Evolutionary conservation across 1,140 invertebrate genomes (phyloP).

Genomic region (Papilio polyxenes): DNA sequence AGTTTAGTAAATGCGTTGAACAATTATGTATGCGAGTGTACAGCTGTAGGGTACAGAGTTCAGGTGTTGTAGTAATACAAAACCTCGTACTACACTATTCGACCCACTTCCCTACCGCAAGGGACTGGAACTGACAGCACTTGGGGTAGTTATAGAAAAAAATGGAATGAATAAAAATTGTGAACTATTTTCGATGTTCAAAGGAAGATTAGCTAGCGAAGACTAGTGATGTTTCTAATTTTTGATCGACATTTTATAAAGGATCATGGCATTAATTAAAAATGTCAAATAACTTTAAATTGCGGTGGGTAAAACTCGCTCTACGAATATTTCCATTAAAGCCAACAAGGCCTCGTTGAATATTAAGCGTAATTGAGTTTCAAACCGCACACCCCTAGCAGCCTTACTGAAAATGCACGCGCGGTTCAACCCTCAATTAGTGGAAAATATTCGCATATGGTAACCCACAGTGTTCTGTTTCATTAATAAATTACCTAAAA

Average conservation of each 20-base stretch:
- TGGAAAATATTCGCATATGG: constrained; percentile 1
- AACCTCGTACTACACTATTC: neutral
- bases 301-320: constrained; percentile 4
- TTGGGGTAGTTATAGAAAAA: neutral
- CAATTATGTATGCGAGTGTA: neutral
- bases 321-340: constrained; percentile 10
- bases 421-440: constrained; percentile 10
- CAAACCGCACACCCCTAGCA: constrained; percentile 17
- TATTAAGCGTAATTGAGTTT: constrained; percentile 33
- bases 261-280: neutral
- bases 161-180: too few relatives aligned
- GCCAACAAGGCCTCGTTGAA: constrained; percentile 29
- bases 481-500: neutral
- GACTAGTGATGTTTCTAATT: neutral
- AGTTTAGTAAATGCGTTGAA: neutral
- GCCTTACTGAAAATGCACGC: constrained; percentile 5
- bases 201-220: too few relatives aligned
- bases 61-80: neutral
- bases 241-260: neutral
- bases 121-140: neutral
- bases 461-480: neutral
- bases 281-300: constrained; percentile 23
- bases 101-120: neutral
- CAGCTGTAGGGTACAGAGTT: neutral
- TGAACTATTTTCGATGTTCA: too few relatives aligned